Evolutionary conservation across 2,888 invertebrate genomes (phyloP), one percentile per base, ranked within the genome.

Genomic region (Andrena camellia): DNA sequence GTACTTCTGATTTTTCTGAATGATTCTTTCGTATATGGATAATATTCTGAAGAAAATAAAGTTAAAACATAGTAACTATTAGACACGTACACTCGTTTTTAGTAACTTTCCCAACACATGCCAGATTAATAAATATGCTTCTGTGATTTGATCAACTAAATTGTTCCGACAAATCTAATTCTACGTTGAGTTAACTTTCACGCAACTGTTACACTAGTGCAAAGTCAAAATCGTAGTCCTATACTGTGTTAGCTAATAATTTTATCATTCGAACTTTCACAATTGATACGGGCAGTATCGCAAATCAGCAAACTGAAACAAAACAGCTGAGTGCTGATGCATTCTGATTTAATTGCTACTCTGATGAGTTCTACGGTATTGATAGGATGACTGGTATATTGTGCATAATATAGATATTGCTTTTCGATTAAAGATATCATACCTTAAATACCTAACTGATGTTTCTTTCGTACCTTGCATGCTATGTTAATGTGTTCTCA

Each of bases 211-310:
- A 42, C 1, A 13, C 42, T 42, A 13, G 1, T 13, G 13, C 42
- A 52, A 52, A 52, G 52, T 10, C 2, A 26, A 57, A 13, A 10
- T 57, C 54, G 31, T 7, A 29, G 31, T 60, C 17, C 2, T 17
- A 2, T 60, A 60, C 5, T 33, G 17, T 0, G 4, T 42, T 17
- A n/a, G 35, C 7, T 66, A 35, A 72, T 78, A 35, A n/a, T 66
- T 35, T 50, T 29, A 72, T 78, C 60, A 60, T 29, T 72, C 17
- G n/a, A n/a, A 35, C 17, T 54, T 63, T 50, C 23, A 13, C 63
- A 35, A 79, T 74, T 79, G 54, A n/a, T 20, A 59, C 20, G 59
- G 69, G 64, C 80, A 83, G 64, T 76, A 83, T 78, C 67, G 23
- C n/a, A 29, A 52, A 73, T 66, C 66, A 57, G 29, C 60, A 48